Conservation (phyloP, 1,140 invertebrate genomes). For the Sesamia nonagrioides region DNA sequence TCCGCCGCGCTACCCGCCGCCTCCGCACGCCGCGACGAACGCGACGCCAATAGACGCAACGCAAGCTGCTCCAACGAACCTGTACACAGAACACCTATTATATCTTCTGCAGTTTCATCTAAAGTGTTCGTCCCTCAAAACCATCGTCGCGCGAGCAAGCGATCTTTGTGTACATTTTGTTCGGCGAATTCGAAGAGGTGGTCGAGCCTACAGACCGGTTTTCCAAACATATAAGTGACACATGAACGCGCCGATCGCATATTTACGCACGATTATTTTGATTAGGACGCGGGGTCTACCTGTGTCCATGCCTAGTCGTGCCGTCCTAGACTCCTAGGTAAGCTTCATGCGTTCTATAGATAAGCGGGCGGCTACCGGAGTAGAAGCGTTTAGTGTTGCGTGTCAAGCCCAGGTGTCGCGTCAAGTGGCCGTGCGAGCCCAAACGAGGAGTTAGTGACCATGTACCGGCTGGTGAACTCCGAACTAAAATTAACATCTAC, state of each 20-base stretch:
- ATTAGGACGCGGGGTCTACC: background rate
- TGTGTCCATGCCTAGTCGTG: constrained; percentile 7
- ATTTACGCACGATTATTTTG: no score
- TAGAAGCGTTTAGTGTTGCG: constrained; percentile 29
- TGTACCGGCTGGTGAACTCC: constrained; percentile 33
- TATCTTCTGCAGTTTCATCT: background rate
- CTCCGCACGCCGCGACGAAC: constrained; percentile 49
- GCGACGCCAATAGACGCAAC: constrained; percentile 72
- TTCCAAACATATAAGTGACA: no score
- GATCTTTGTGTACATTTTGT: no score
- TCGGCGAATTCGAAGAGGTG: no score
- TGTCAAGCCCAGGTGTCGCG: constrained; percentile 21
- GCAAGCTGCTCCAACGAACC: constrained; percentile 82
- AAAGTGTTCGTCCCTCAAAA: background rate
- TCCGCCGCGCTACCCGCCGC: constrained; percentile 8
- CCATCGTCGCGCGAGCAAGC: no score
- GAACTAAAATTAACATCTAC: constrained; percentile 8
- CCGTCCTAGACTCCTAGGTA: constrained; percentile 17
- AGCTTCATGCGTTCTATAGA: constrained; percentile 40
- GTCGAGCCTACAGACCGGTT: no score
- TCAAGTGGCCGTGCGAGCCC: constrained; percentile 3
- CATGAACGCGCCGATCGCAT: no score
- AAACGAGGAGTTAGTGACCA: constrained; percentile 35
- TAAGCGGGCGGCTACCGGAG: constrained; percentile 33
- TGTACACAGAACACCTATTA: constrained; percentile 46